Percentiles rank a stretch among this genome's conserved stretches.
These are phyloP conservation scores for Xenopus petersii DNA, from an alignment of 2,797 vertebrate genomes.

Conservation along the genomic window DNA sequence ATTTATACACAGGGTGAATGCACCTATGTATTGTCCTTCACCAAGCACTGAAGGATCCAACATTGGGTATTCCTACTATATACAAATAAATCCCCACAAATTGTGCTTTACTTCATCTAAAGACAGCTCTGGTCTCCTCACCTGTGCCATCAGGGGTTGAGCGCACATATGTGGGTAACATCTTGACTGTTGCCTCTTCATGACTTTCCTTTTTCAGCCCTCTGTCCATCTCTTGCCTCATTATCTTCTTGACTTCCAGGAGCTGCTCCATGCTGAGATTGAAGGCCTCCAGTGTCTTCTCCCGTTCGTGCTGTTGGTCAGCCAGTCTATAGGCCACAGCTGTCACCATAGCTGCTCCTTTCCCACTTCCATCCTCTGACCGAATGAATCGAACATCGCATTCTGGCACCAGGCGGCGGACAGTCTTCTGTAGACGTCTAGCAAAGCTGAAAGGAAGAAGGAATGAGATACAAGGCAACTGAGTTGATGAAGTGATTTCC, in stretches of 20 bases:
- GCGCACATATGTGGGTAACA: slow-evolving; percentile 90
- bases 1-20: too few relatives aligned
- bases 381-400: slow-evolving; percentile 87
- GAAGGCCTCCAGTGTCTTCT: slow-evolving; percentile 75
- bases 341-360: slow-evolving; percentile 95
- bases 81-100: too few relatives aligned
- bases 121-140: slow-evolving; percentile 47
- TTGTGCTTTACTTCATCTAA: too few relatives aligned
- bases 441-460: slow-evolving; percentile 72
- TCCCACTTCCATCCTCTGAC: slow-evolving; percentile 90
- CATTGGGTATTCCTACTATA: too few relatives aligned
- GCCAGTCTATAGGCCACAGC: slow-evolving; percentile 88
- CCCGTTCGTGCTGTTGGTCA: slow-evolving; percentile 77
- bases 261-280: slow-evolving; percentile 80
- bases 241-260: slow-evolving; percentile 80
- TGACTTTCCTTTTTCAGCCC: slow-evolving; percentile 80
- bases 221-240: slow-evolving; percentile 76
- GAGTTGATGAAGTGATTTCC: too few relatives aligned
- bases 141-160: slow-evolving; percentile 91
- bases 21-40: too few relatives aligned
- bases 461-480: neutral
- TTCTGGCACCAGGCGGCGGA: slow-evolving; percentile 84
- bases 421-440: slow-evolving; percentile 84
- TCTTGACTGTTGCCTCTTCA: slow-evolving; percentile 73
- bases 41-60: too few relatives aligned